A percentile compares a stretch with the other conserved stretches of the same genome.
phyloP scores from a whole-genome alignment of 2,113 vertebrate genomes.

The Felis catus region DNA sequence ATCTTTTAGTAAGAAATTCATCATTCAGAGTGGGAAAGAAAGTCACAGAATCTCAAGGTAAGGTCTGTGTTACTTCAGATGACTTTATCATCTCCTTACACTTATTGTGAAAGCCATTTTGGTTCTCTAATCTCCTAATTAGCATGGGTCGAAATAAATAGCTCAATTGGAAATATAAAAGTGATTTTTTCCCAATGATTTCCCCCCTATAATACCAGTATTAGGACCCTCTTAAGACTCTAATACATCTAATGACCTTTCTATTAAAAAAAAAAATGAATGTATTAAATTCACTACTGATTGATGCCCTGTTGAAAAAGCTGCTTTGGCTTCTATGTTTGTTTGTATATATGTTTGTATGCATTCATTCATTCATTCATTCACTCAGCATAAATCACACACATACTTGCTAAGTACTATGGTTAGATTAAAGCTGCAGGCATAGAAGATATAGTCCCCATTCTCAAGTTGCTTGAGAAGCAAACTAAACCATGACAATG shows the following conservation, averaged over 20 bases:
- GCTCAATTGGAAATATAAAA: not conserved
- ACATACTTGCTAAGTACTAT: not conserved
- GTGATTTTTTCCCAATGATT: not conserved
- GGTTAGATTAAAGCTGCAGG: not conserved
- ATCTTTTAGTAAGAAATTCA: constrained; percentile 72
- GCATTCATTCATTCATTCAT: not conserved
- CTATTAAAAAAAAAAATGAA: not conserved
- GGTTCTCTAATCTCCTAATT: not conserved
- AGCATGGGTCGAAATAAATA: not conserved
- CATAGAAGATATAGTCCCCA: not conserved
- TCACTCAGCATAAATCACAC: not conserved
- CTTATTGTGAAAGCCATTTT: not conserved
- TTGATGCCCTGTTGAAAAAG: not conserved
- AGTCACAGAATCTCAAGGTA: not conserved
- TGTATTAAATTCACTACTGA: not conserved
- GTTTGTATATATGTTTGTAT: no score
- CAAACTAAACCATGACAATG: not conserved
- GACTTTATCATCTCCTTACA: not conserved
- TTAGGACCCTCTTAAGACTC: not conserved
- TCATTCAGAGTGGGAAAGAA: constrained; percentile 21
- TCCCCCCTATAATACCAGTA: not conserved
- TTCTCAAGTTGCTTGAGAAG: not conserved
- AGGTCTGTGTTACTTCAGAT: not conserved
- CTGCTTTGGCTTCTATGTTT: not conserved
- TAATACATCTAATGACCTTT: not conserved